phyloP scores from a whole-genome alignment of 2,888 invertebrate species.

The Acleris laterana region DNA sequence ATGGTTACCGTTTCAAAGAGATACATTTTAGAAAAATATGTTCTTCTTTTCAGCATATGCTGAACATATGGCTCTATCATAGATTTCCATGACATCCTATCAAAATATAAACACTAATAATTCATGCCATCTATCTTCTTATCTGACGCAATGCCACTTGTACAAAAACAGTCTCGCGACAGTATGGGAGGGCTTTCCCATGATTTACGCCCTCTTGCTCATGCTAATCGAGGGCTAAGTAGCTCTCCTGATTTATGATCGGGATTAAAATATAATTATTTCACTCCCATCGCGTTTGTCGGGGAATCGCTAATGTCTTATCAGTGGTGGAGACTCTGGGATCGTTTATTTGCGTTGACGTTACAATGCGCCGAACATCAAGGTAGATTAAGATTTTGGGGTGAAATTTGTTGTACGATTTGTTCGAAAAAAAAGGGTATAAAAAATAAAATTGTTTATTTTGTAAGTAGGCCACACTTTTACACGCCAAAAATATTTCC shows the following conservation, averaged over 20 bases:
- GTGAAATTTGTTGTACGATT: too few relatives aligned
- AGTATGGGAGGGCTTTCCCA: conserved; percentile 48
- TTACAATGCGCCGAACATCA: not conserved
- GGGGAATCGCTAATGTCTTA: conserved; percentile 44
- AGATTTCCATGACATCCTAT: too few relatives aligned
- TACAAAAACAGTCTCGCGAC: conserved; percentile 41
- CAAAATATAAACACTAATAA: not conserved
- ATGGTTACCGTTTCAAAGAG: too few relatives aligned
- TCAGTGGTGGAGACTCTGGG: conserved; percentile 36
- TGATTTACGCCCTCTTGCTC: conserved; percentile 76
- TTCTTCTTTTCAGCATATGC: too few relatives aligned
- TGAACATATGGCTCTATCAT: too few relatives aligned
- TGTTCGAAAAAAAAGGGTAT: too few relatives aligned
- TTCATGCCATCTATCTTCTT: conserved; percentile 8
- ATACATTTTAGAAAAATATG: too few relatives aligned
- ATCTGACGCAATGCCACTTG: conserved; percentile 36
- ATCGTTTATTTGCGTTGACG: conserved; percentile 1
- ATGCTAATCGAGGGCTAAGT: conserved; percentile 79
- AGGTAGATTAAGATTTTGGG: too few relatives aligned
- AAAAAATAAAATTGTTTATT: too few relatives aligned
- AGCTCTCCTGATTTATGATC: conserved; percentile 65
- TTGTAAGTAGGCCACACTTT: too few relatives aligned
- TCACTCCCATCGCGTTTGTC: conserved; percentile 48
- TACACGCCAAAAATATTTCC: too few relatives aligned
- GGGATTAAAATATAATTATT: conserved; percentile 70